Evolutionary conservation across 2,113 vertebrate species (phyloP), one percentile per base, ranked within the genome.

Genomic region (Zootoca vivipara): DNA sequence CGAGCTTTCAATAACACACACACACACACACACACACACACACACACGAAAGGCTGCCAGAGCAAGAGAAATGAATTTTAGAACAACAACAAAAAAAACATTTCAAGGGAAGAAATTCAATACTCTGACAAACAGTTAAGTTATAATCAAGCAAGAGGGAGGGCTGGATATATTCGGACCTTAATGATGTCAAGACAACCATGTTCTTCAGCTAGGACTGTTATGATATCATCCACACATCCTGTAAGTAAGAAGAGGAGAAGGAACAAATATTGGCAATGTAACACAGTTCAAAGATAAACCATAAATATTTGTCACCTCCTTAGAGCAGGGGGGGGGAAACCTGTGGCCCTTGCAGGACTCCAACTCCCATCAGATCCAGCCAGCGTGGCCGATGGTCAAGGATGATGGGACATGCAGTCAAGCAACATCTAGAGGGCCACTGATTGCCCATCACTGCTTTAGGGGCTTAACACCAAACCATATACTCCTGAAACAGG

Each of bases 201-300:
- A 73, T 99, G 98, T 89, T 99, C 98, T 96, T 99, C 99, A 75
- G 98, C 98, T 84, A 99, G 93, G 77, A 99, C 98, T 52, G 97
- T 98, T 89, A 99, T 89, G 93, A 98, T 98, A 90, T 99, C 98
- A 91, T 99, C 99, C 89, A 99, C 97, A 62, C 98, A 99, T 87
- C 97, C 99, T 99, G 94, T 28, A 88, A 95, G 92, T 95, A 0
- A 94, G 38, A 92, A 90, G 42, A 93, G 82, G 7, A 88, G 38
- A 58, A 87, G 64, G 40, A 3, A 42, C 28, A 80, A 70, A 83
- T 4, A 46, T 7, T 46, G 73, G 1, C 73, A 88, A 74, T 7
- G 28, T 40, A 64, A 46, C 52, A 83, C 0, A 16, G 0, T 84
- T 62, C 72, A 38, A 81, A 52, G 0, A 88, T 5, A 78, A 42